Base-by-base conservation (phyloP, 2,888 invertebrate species). In the Xiphydria camelus region DNA sequence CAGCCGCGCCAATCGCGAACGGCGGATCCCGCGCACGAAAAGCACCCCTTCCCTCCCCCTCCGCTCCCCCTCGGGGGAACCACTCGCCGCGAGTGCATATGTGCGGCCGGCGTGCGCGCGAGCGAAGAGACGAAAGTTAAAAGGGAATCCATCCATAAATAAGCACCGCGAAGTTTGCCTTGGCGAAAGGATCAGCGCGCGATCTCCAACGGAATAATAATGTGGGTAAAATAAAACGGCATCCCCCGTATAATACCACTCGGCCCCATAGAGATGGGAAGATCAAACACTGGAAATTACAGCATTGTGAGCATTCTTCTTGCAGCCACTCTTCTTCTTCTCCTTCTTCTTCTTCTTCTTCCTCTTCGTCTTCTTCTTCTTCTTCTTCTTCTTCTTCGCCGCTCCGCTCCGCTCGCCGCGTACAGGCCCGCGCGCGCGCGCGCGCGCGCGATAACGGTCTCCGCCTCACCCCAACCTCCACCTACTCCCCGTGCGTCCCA, bases 181-280 rank as follows among this genome's bases (percentile, higher is more conserved):
- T 58, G 59, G 57, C 55, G 48, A 55, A 64, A 65, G 68, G 68
- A 72, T 73, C 73, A 59, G 66, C 62, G 69, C 64, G 71, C 73
- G 61, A 73, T 73, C 73, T 73, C 63, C 70, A 74, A 74, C 71
- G 64, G 73, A 73, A 74, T 73, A 73, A 72, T 73, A 74, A 74
- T 73, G 73, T 70, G 70, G 68, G 66, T 70, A 62, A 69, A 74
- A 73, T 72, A 74, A 73, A 73, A 73, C 68, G 34, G 17, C 15
- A 19, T 19, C 29, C 63, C 65, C 66, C 63, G 60, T 66, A 66
- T 64, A 66, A 68, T 67, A 63, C 55, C 50, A 49, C 47, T 53
- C 51, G 53, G 46, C 61, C 61, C 62, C 57, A 62, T 61, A 62
- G 59, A 63, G 69, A 71, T 70, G 68, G 66, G 61, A 60, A 71